Percentiles rank a stretch among this genome's conserved stretches.
These are phyloP conservation scores for Fragum whitleyi DNA, from an alignment of 2,888 invertebrate species.

Conservation along the genomic window DNA sequence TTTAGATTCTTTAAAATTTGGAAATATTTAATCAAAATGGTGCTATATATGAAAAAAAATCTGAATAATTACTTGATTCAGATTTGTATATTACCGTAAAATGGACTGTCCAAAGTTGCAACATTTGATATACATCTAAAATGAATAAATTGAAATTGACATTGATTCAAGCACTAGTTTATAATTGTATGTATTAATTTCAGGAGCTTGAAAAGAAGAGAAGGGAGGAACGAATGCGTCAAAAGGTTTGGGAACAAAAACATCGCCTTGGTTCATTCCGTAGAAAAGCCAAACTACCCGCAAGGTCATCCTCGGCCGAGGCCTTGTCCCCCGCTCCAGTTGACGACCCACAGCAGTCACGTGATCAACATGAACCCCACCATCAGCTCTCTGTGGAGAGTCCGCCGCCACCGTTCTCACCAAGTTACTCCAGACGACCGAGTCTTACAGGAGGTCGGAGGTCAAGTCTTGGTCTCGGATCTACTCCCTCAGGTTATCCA, in stretches of 20 bases:
- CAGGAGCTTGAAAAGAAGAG: conserved; percentile 84
- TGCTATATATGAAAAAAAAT: too few species aligned
- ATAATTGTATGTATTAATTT: too few species aligned
- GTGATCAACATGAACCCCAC: conserved; percentile 15
- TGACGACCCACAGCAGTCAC: conserved; percentile 39
- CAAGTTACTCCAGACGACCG: conserved; percentile 58
- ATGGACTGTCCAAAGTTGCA: too few species aligned
- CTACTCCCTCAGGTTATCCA: conserved; percentile 15
- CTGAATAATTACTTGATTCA: too few species aligned
- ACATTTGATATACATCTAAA: too few species aligned
- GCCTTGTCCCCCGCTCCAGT: conserved; percentile 44
- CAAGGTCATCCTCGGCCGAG: conserved; percentile 68
- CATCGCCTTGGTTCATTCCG: conserved; percentile 80
- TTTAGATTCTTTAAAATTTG: too few species aligned
- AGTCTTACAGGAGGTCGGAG: conserved; percentile 54
- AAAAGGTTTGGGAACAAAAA: conserved; percentile 84
- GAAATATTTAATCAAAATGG: too few species aligned
- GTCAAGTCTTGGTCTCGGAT: conserved; percentile 44
- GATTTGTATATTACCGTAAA: too few species aligned
- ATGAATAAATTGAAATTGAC: too few species aligned
- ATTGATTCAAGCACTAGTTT: too few species aligned
- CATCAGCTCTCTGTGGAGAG: conserved; percentile 44
- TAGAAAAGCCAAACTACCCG: conserved; percentile 75
- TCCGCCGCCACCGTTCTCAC: conserved; percentile 60
- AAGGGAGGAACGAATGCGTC: conserved; percentile 82